Evolutionary conservation across 2,797 vertebrate species (phyloP), one percentile per base, ranked within the genome.

Genomic region (Lutjanus argentimaculatus): DNA sequence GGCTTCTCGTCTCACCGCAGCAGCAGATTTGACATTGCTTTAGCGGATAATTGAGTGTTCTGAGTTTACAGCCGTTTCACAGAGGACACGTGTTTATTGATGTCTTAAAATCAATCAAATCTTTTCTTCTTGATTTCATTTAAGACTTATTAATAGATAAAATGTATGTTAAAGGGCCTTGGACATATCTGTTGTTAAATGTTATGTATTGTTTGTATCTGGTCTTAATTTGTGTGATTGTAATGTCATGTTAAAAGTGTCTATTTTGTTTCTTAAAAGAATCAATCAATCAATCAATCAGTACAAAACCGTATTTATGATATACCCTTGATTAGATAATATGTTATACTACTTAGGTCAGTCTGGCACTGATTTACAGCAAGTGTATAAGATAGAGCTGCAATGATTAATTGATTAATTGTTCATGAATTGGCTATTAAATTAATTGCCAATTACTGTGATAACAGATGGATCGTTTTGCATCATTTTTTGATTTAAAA

Each of bases 1-100:
- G 30, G 86, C 75, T 76, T 85, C 63, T 81, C 43, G 48, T 74
- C 48, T 70, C 77, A 83, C 80, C 74, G 85, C 61, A 59, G 17
- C 48, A 59, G 57, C 63, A 67, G 21, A 75, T 75, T 66, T 88
- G 68, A 83, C 84, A 64, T 48, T 42, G 51, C 52, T 66, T 16
- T 1, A 25, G 45, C 7, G 3, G 57, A 17, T 75, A 70, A 73
- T 74, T 78, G 67, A 77, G 58, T 22, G 16, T 36, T 63, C 6
- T 25, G 51, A 25, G 40, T 66, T 66, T 63, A 61, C 10, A 70
- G 66, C 69, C 17, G 14, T 72, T 65, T 65, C 42, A 45, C 22
- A 68, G 30, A 62, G 25, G 36, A 59, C 1, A 16, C 11, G 12
- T 19, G n/a, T 42, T 58, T 71, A 67, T 61, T 59, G 61, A 72